Evolutionary conservation across 2,797 vertebrate genomes (phyloP), one percentile per base, ranked within the genome.

Genomic region (Pelobates cultripes): DNA sequence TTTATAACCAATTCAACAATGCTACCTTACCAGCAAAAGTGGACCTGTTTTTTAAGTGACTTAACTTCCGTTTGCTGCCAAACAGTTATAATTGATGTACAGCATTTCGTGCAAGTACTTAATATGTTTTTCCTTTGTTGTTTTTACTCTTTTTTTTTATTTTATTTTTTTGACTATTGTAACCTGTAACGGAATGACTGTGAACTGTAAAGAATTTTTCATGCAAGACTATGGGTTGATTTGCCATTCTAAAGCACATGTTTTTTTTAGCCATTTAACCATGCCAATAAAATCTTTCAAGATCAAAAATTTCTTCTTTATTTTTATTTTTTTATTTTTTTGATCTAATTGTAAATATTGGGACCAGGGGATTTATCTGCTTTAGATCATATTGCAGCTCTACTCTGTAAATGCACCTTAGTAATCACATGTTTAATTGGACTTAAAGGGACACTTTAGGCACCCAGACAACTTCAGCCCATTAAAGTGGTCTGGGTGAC

Each of bases 261-360:
- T 92, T 76, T 94, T 94, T 70, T 73, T 94, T 94, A 51, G 10
- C 5, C 5, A 51, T 6, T 6, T 93, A 93, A 93, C 91, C 91
- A 92, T 92, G 90, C 90, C 92, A 94, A 94, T 94, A 94, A 94
- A 94, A 85, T 51, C n/a, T 53, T 53, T 72, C n/a, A 72, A 72
- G 9, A 57, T 14, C 61, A 17, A 3, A 1, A 17, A 64, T 51
- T 51, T 51, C 5, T 6, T 51, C 3, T 51, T 51, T 51, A n/a
- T n/a, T n/a, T n/a, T n/a, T n/a, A n/a, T n/a, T n/a, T n/a, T n/a
- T n/a, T n/a, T n/a, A n/a, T 28, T 28, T 28, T 28, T 28, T 28
- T 28, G 28, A 28, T 28, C 28, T 28, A 28, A 28, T 28, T 28
- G 28, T 28, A 28, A 28, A 28, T 28, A 28, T 28, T 28, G 28